Evolutionary conservation across 2,113 vertebrate species (phyloP).

Genomic region (Perca flavescens): DNA sequence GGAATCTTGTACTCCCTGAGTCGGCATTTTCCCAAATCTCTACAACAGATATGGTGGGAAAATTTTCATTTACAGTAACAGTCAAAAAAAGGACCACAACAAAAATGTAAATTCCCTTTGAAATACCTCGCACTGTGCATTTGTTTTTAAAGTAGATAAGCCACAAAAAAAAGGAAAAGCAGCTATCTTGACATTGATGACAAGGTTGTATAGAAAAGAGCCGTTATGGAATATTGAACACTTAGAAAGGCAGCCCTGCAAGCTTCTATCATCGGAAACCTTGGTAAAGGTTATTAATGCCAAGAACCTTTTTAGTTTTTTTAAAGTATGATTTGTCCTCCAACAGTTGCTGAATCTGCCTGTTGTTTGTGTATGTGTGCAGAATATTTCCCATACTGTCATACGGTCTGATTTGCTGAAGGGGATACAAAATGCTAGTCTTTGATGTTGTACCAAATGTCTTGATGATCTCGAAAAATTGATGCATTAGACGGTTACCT

Average conservation of each 20-base stretch:
- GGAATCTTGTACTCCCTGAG: not conserved
- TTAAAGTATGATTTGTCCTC: slow-evolving; percentile 41
- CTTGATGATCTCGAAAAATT: slow-evolving; percentile 43
- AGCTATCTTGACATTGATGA: slow-evolving; percentile 10
- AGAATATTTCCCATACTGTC: slow-evolving; percentile 16
- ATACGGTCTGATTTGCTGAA: slow-evolving; percentile 18
- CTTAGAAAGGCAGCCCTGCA: slow-evolving; percentile 11
- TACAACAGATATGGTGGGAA: not conserved
- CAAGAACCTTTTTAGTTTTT: slow-evolving; percentile 12
- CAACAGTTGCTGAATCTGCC: not conserved
- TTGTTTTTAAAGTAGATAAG: slow-evolving; percentile 8
- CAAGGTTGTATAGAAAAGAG: slow-evolving; percentile 13
- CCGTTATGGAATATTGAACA: slow-evolving; percentile 22
- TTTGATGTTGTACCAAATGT: slow-evolving; percentile 37
- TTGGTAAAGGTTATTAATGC: slow-evolving; percentile 28
- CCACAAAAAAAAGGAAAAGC: not conserved
- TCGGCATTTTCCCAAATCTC: slow-evolving; percentile 5
- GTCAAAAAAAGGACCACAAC: not conserved
- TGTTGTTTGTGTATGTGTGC: slow-evolving; percentile 16
- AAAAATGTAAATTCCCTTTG: not conserved
- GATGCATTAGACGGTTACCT: slow-evolving; percentile 30
- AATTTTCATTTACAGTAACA: not conserved
- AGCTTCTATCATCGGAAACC: slow-evolving; percentile 19
- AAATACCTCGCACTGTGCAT: not conserved
- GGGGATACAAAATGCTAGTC: slow-evolving; percentile 9